Percentiles rank a stretch among this genome's conserved stretches.
phyloP scores from a whole-genome alignment of 2,113 vertebrate genomes.

The Hyla sarda region DNA sequence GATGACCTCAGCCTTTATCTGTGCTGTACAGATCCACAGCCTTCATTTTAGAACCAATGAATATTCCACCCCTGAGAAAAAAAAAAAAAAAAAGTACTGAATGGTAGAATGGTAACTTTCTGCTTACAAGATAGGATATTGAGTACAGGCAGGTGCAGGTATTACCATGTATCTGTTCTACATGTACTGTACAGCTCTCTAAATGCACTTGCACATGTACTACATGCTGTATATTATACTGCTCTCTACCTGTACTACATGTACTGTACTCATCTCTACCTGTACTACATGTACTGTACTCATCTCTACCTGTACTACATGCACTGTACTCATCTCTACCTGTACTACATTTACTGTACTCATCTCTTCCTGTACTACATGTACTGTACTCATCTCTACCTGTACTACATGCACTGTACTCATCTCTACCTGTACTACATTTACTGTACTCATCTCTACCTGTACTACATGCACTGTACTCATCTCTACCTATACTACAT shows the following conservation, averaged over 20 bases:
- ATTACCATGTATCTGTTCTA: no score
- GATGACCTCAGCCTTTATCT: not conserved
- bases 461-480: not conserved
- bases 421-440: not conserved
- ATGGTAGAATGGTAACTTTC: no score
- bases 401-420: not conserved
- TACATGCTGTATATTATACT: not conserved
- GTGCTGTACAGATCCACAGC: not conserved
- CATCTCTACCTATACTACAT: not conserved
- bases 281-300: not conserved
- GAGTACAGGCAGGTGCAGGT: no score
- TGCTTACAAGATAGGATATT: no score
- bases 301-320: not conserved
- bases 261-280: not conserved
- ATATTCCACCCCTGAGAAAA: no score
- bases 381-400: not conserved
- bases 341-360: not conserved
- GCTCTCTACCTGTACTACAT: not conserved
- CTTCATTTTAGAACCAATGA: no score
- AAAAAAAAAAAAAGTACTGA: no score
- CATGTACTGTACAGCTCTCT: no score
- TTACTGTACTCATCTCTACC: not conserved
- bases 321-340: not conserved
- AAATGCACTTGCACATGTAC: not conserved
- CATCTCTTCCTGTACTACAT: not conserved